These are phyloP conservation scores for Ctenoplectra terminalis DNA, from an alignment of 1,140 invertebrate genomes.

Conservation along the genomic window DNA sequence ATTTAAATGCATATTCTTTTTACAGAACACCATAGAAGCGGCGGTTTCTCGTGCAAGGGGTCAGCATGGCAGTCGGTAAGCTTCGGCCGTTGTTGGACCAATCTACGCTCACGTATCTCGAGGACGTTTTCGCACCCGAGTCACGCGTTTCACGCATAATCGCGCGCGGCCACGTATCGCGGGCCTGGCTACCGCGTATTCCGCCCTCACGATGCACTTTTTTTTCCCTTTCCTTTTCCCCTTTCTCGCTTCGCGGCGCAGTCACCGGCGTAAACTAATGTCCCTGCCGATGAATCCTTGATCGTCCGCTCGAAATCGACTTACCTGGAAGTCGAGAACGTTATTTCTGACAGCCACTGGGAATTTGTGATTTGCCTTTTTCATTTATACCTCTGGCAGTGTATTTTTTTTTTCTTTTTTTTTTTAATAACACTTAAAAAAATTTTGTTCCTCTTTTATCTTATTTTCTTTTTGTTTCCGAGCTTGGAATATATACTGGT, in stretches of 20 bases:
- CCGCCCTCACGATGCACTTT: background rate
- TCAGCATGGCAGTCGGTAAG: slow-evolving; percentile 79
- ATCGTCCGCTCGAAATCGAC: slow-evolving; percentile 9
- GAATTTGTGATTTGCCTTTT: background rate
- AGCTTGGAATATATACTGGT: too few relatives aligned
- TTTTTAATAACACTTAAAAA: too few relatives aligned
- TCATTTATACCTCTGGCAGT: background rate
- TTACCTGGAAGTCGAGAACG: background rate
- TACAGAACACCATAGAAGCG: slow-evolving; percentile 2
- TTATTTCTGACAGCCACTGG: background rate
- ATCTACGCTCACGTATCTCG: slow-evolving; percentile 68
- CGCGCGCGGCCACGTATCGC: slow-evolving; percentile 57
- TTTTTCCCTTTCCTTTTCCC: background rate
- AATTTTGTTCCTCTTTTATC: background rate
- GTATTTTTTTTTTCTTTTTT: too few relatives aligned
- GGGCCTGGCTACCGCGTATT: slow-evolving; percentile 62
- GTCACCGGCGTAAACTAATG: too few relatives aligned
- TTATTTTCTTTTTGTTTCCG: too few relatives aligned
- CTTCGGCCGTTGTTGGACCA: slow-evolving; percentile 56
- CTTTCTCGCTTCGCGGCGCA: background rate
- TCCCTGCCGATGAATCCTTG: background rate
- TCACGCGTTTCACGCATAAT: slow-evolving; percentile 75
- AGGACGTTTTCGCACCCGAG: slow-evolving; percentile 61
- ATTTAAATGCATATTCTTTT: background rate
- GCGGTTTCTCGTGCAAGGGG: slow-evolving; percentile 42